Evolutionary conservation across 2,113 vertebrate species (phyloP).

Genomic region (Stigmatopora argus): DNA sequence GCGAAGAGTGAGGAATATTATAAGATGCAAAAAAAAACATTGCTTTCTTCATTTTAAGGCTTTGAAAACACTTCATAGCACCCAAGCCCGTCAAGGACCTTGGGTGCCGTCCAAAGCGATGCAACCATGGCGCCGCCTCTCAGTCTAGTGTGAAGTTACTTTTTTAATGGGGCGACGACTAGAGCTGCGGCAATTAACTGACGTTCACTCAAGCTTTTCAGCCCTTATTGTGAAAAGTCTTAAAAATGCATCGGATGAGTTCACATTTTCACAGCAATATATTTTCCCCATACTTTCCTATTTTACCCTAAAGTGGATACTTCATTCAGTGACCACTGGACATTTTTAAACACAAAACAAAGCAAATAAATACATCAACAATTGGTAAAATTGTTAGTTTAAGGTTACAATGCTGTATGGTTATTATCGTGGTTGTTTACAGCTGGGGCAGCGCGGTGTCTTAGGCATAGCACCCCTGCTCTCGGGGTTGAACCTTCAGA

Average conservation of each 20-base stretch:
- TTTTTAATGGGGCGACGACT: slow-evolving; percentile 9
- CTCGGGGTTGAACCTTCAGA: too few species aligned
- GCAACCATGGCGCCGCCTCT: neutral
- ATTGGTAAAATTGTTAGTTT: neutral
- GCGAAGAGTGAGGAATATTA: too few species aligned
- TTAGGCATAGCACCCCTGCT: too few species aligned
- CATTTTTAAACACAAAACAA: neutral
- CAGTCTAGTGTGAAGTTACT: slow-evolving; percentile 14
- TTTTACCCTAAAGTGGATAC: neutral
- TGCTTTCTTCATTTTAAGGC: neutral
- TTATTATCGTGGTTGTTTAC: too few species aligned
- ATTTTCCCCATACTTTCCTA: neutral
- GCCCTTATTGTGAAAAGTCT: slow-evolving; percentile 12
- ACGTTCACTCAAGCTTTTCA: slow-evolving; percentile 8
- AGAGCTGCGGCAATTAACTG: slow-evolving; percentile 7
- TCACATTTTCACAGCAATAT: neutral
- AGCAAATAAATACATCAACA: neutral
- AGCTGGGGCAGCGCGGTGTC: too few species aligned
- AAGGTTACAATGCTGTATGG: too few species aligned
- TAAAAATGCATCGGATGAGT: slow-evolving; percentile 1
- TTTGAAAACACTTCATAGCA: neutral
- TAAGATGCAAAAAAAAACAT: neutral
- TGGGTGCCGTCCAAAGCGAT: slow-evolving; percentile 4
- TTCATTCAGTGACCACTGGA: neutral
- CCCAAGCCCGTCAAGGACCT: neutral